Evolutionary conservation across 2,888 invertebrate species (phyloP).

Genomic region (Chymomyza fuscimana): DNA sequence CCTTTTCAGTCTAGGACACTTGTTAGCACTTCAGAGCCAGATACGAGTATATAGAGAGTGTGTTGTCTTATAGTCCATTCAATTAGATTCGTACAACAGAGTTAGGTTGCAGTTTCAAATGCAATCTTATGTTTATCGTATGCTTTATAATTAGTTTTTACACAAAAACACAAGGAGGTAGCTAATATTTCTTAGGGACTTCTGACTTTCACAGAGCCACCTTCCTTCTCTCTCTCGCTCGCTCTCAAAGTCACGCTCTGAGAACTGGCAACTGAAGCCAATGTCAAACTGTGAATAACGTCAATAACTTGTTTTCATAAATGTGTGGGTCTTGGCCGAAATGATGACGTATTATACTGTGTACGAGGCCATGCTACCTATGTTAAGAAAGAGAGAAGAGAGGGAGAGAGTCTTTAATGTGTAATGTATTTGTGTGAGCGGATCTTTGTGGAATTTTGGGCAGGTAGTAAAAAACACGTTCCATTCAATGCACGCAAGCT

Average conservation of each 20-base stretch:
- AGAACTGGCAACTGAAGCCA: slow-evolving; percentile 9
- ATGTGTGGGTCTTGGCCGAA: slow-evolving; percentile 4
- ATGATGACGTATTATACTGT: slow-evolving; percentile 56
- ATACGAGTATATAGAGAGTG: background rate
- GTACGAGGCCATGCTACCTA: slow-evolving; percentile 31
- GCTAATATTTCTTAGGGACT: too few species aligned
- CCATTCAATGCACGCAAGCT: slow-evolving; percentile 48
- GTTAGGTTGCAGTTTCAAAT: too few species aligned
- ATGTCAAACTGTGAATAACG: slow-evolving; percentile 25
- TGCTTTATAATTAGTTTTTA: too few species aligned
- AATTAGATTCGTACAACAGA: too few species aligned
- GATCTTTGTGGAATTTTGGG: slow-evolving; percentile 43
- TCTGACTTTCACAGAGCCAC: too few species aligned
- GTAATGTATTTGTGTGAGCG: slow-evolving; percentile 21
- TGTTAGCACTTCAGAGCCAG: slow-evolving; percentile 31
- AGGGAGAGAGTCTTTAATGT: background rate
- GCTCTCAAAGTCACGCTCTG: background rate
- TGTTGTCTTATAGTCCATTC: background rate
- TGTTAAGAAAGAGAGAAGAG: slow-evolving; percentile 18
- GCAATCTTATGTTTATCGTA: too few species aligned
- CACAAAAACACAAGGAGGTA: too few species aligned
- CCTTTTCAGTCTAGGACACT: slow-evolving; percentile 46
- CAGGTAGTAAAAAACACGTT: slow-evolving; percentile 54
- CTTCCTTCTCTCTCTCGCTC: too few species aligned
- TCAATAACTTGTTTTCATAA: slow-evolving; percentile 24